These are phyloP conservation scores for Cranoglanis bouderius DNA, from an alignment of 2,113 vertebrate genomes.

Conservation along the genomic window DNA sequence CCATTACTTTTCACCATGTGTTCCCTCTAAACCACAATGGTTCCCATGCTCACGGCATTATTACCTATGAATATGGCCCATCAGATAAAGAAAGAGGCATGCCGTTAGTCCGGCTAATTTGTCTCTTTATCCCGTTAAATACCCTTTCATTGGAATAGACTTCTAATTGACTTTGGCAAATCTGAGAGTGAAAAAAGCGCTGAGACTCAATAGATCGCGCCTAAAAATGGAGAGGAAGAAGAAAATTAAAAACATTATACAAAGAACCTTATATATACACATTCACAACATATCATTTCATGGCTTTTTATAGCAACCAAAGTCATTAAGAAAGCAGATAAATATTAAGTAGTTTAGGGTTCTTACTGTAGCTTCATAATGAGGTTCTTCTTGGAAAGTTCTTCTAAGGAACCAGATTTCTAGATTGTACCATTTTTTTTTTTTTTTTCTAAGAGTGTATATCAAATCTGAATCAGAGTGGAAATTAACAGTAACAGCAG, in stretches of 20 bases:
- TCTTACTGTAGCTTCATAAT: background rate
- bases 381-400: background rate
- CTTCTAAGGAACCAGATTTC: background rate
- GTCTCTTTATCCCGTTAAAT: conserved; percentile 36
- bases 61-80: conserved; percentile 53
- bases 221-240: background rate
- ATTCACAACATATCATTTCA: background rate
- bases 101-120: conserved; percentile 44
- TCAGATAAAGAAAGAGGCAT: conserved; percentile 43
- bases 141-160: conserved; percentile 39
- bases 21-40: conserved; percentile 69
- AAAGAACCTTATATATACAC: background rate
- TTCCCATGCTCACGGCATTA: conserved; percentile 44
- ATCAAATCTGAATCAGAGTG: too few relatives aligned
- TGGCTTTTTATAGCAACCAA: background rate
- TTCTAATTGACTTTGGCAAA: conserved; percentile 59
- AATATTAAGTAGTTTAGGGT: background rate
- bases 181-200: background rate
- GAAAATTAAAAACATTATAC: background rate
- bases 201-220: background rate
- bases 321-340: background rate
- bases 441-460: too few relatives aligned
- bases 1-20: conserved; percentile 51
- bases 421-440: too few relatives aligned
- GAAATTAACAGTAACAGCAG: too few relatives aligned